These are phyloP conservation scores for Eupithecia insigniata DNA, from an alignment of 2,888 invertebrate genomes.

Conservation along the genomic window DNA sequence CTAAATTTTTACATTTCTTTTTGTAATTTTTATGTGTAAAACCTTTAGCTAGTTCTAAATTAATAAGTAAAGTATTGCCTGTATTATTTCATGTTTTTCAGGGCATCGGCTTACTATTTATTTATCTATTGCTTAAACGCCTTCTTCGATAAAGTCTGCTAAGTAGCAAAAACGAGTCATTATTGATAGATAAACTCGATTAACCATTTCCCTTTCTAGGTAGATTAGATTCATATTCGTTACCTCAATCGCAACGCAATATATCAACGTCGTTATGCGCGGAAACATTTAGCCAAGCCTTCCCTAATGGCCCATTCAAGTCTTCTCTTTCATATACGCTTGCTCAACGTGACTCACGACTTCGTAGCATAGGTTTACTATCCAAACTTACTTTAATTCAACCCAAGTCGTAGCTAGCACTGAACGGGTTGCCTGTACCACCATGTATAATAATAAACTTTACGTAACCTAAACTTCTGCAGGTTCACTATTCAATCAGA, in stretches of 20 bases:
- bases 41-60: too few relatives aligned
- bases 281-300: constrained; percentile 62
- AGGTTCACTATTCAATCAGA: constrained; percentile 25
- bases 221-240: constrained; percentile 53
- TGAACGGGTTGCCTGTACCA: not conserved
- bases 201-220: constrained; percentile 50
- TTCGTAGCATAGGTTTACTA: constrained; percentile 46
- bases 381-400: constrained; percentile 39
- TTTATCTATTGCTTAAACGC: not conserved
- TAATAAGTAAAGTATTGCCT: not conserved
- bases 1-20: too few relatives aligned
- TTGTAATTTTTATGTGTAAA: too few relatives aligned
- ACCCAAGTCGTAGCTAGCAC: constrained; percentile 33
- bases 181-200: constrained; percentile 35
- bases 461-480: constrained; percentile 4
- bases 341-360: constrained; percentile 63
- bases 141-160: not conserved
- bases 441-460: not conserved
- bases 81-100: not conserved
- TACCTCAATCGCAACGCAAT: constrained; percentile 50
- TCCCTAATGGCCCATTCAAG: constrained; percentile 74
- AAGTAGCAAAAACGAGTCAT: constrained; percentile 16
- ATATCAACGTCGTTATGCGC: constrained; percentile 59
- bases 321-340: constrained; percentile 60
- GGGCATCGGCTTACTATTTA: not conserved